Base-by-base conservation (phyloP, 2,113 vertebrate genomes). In the Oreotragus oreotragus region DNA sequence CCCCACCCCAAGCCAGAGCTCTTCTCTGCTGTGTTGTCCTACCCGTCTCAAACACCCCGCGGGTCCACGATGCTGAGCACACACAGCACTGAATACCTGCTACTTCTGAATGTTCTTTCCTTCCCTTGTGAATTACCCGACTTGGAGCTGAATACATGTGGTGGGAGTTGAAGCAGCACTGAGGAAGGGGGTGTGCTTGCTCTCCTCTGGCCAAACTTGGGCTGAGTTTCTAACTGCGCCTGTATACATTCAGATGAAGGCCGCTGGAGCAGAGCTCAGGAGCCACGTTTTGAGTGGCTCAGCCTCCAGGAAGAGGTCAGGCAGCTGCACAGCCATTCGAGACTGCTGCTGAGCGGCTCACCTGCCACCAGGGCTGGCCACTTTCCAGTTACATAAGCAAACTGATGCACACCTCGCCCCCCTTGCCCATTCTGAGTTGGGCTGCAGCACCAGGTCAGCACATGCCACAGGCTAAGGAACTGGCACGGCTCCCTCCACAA, bases 21-120 rank as follows among this genome's bases (percentile, higher is more conserved):
- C 70, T 64, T 6, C 4, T 39, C 55, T 36, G 30, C 85, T 33
- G 15, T 0, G 62, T 21, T 2, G 47, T 6, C n/a, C 25, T 6
- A 6, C 16, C 49, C 1, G 0, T 0, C 7, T 7, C 17, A 13
- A 45, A 33, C 43, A 25, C 51, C 13, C 30, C 30, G 5, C 5
- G 5, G 66, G 36, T 53, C 55, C 55, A 15, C 11, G 8, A 30
- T 4, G 70, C 45, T 3, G 53, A 80, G 84, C 2, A 10, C 47
- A 19, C 11, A 2, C 17, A 4, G n/a, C 33, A 7, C 1, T 0
- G 10, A 57, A 39, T 10, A n/a, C n/a, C 45, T 23, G 45, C 66
- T 60, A 45, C 58, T 2, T 43, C 39, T 73, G 43, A n/a, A 25
- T 6, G 30, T 13, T 14, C 66, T 23, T 3, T 19, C 27, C 39